A percentile compares a stretch with the other conserved stretches of the same genome.
Evolutionary conservation across 2,888 invertebrate species (phyloP).

Genomic region (Leptogaster cylindrica): DNA sequence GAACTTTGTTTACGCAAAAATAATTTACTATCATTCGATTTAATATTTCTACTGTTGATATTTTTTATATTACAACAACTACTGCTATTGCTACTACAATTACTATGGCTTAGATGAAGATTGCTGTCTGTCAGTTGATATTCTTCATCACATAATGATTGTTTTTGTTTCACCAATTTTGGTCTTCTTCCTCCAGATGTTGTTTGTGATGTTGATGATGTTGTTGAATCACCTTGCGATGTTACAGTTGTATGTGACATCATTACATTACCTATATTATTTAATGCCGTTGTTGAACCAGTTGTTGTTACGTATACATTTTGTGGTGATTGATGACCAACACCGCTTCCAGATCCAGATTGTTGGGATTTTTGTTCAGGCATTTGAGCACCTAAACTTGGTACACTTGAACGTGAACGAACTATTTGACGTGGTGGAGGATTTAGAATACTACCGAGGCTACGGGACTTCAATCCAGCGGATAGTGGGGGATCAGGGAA

Average conservation of each 20-base stretch:
- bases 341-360: slow-evolving; percentile 16
- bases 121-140: slow-evolving; percentile 56
- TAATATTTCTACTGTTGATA: slow-evolving; percentile 33
- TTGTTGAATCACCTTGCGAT: slow-evolving; percentile 5
- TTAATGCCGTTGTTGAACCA: not conserved
- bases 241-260: not conserved
- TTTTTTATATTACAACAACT: slow-evolving; percentile 42
- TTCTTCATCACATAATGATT: slow-evolving; percentile 78
- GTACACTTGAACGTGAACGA: slow-evolving; percentile 77
- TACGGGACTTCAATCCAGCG: slow-evolving; percentile 78
- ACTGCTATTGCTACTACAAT: slow-evolving; percentile 54
- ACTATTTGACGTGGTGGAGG: slow-evolving; percentile 74
- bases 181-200: slow-evolving; percentile 63
- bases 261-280: slow-evolving; percentile 1
- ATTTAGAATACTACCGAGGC: slow-evolving; percentile 82
- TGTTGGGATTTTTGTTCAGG: slow-evolving; percentile 46
- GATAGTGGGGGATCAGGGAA: slow-evolving; percentile 67
- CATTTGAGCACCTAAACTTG: slow-evolving; percentile 66
- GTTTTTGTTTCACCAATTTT: slow-evolving; percentile 84
- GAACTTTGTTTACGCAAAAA: slow-evolving; percentile 76
- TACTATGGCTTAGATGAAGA: slow-evolving; percentile 56
- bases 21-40: slow-evolving; percentile 55
- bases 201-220: slow-evolving; percentile 49
- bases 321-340: slow-evolving; percentile 12
- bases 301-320: not conserved